Percentiles rank a stretch among this genome's conserved stretches.
phyloP scores from a whole-genome alignment of 2,888 invertebrate genomes.

The Mallateleia sp. region DNA sequence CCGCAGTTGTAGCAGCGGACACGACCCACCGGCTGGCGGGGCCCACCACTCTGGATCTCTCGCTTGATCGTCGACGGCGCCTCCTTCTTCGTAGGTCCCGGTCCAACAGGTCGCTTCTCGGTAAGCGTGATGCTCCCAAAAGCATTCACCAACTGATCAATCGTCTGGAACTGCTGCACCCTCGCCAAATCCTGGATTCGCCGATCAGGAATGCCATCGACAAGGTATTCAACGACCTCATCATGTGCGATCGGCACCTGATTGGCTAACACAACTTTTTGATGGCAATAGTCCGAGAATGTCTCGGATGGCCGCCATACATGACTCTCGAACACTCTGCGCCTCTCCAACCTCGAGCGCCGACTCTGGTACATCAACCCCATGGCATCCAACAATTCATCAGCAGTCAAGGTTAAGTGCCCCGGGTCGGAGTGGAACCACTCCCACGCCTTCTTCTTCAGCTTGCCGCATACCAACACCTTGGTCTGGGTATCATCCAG shows the following conservation, averaged over 20 bases:
- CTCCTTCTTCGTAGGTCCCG: neutral
- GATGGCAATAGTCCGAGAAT: neutral
- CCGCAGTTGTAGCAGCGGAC: neutral
- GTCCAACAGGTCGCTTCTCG: too few relatives aligned
- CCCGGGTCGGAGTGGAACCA: neutral
- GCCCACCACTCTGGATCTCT: too few relatives aligned
- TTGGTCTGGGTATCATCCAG: neutral
- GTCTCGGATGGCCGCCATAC: neutral
- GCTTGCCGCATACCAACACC: neutral
- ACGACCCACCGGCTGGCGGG: neutral
- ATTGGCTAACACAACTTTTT: neutral
- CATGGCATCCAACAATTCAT: neutral
- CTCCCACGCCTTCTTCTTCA: neutral
- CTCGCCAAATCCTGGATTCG: neutral
- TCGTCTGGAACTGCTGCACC: neutral
- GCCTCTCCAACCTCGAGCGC: neutral
- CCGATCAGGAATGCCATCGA: neutral
- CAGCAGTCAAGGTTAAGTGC: neutral
- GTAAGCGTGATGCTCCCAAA: constrained; percentile 50
- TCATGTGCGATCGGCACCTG: neutral
- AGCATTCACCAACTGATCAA: constrained; percentile 40
- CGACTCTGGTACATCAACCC: neutral
- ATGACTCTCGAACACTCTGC: neutral
- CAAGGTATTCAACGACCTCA: neutral
- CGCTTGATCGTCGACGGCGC: neutral